phyloP scores from a whole-genome alignment of 2,888 invertebrate species.

The Acanthosepion esculentum region DNA sequence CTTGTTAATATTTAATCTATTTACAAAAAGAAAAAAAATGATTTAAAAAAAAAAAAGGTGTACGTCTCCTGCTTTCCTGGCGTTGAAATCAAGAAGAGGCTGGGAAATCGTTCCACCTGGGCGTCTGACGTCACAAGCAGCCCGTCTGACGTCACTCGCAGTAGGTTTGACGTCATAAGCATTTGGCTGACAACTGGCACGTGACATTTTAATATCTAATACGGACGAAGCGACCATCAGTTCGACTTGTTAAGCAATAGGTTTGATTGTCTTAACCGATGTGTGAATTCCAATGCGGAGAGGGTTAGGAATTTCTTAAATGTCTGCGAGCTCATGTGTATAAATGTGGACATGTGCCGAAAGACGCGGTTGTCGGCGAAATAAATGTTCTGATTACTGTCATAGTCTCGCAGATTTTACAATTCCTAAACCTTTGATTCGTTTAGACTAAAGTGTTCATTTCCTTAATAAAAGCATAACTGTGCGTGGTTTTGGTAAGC shows the following conservation, averaged over 20 bases:
- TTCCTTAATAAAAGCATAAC: too few species aligned
- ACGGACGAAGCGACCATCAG: neutral
- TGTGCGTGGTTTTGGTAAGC: too few species aligned
- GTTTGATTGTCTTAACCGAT: neutral
- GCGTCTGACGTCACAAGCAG: neutral
- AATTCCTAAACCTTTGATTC: too few species aligned
- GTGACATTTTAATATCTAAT: neutral
- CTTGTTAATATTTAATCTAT: neutral
- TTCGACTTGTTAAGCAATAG: neutral
- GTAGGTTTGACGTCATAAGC: neutral
- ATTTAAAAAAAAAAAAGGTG: neutral
- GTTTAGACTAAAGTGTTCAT: too few species aligned
- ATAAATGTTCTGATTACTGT: too few species aligned
- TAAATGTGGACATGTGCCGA: too few species aligned
- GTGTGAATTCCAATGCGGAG: neutral
- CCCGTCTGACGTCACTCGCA: constrained; percentile 8
- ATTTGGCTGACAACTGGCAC: constrained; percentile 18
- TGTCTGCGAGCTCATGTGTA: neutral
- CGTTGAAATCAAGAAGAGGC: neutral
- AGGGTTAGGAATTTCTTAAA: neutral
- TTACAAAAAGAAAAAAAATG: neutral
- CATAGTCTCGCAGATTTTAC: too few species aligned
- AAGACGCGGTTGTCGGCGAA: too few species aligned
- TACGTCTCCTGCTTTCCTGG: neutral
- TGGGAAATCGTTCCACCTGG: constrained; percentile 33